phyloP scores from a whole-genome alignment of 2,888 invertebrate species.

The Trichopoda pennipes region DNA sequence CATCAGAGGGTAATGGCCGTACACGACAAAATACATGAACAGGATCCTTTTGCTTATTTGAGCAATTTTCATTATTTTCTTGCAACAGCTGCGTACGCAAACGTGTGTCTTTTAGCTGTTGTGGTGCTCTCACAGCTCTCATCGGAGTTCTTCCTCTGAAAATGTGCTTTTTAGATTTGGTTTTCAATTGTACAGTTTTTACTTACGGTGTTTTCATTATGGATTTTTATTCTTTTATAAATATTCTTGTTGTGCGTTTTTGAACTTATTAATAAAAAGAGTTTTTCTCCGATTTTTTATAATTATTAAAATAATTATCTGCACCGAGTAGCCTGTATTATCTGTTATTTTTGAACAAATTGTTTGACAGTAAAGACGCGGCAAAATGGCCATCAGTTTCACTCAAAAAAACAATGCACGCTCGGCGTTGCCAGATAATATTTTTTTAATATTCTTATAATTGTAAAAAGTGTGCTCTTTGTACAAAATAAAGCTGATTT shows the following conservation, averaged over 20 bases:
- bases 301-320: too few species aligned
- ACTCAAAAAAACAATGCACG: neutral
- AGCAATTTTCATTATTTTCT: constrained; percentile 57
- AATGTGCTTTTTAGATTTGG: constrained; percentile 1
- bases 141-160: constrained; percentile 76
- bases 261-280: neutral
- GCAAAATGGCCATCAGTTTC: constrained; percentile 43
- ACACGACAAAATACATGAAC: constrained; percentile 95
- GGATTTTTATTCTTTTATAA: neutral
- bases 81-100: constrained; percentile 63
- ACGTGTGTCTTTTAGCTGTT: constrained; percentile 68
- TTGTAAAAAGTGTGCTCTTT: too few species aligned
- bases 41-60: constrained; percentile 83
- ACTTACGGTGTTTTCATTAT: constrained; percentile 69
- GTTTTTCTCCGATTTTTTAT: neutral
- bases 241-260: neutral
- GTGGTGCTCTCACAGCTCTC: constrained; percentile 73
- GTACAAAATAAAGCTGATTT: too few species aligned
- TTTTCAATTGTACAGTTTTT: neutral
- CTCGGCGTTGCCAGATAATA: neutral
- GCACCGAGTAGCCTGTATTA: too few species aligned
- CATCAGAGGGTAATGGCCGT: constrained; percentile 87
- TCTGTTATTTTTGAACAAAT: constrained; percentile 65
- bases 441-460: neutral
- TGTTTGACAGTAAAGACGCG: constrained; percentile 58